These are phyloP conservation scores for Danio aesculapii DNA, from an alignment of 2,797 vertebrate species.

Conservation along the genomic window DNA sequence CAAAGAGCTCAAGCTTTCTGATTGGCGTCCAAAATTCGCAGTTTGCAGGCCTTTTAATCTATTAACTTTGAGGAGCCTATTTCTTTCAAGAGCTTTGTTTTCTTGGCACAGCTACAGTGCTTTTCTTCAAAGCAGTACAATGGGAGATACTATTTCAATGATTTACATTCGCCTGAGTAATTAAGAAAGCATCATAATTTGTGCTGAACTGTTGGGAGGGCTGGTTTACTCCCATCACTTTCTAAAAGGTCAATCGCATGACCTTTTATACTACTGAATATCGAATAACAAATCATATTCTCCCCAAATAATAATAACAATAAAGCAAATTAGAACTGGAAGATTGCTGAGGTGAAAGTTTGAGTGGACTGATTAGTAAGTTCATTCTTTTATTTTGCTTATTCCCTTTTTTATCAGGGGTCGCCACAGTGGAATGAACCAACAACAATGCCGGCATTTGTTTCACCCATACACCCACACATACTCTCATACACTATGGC, in stretches of 20 bases:
- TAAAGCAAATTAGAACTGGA: slow-evolving; percentile 9
- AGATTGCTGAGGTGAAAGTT: slow-evolving; percentile 4
- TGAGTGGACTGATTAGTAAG: slow-evolving; percentile 9
- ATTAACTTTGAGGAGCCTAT: slow-evolving; percentile 30
- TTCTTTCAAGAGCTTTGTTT: slow-evolving; percentile 3
- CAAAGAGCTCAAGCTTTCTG: slow-evolving; percentile 19
- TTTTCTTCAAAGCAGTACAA: neutral
- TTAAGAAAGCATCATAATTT: neutral
- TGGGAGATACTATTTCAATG: neutral
- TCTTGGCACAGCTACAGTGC: slow-evolving; percentile 5
- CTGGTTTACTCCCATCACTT: neutral
- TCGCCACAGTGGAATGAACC: too few species aligned
- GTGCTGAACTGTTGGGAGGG: neutral
- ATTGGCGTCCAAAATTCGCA: slow-evolving; percentile 29
- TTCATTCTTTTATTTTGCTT: too few species aligned
- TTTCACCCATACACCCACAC: too few species aligned
- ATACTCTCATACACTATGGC: too few species aligned
- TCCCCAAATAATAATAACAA: slow-evolving; percentile 43
- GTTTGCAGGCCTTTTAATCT: slow-evolving; percentile 33
- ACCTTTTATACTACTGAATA: neutral
- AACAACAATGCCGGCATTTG: too few species aligned
- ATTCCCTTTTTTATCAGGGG: too few species aligned
- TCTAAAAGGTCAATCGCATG: neutral
- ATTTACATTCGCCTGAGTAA: slow-evolving; percentile 14
- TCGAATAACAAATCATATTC: slow-evolving; percentile 34